Base-by-base conservation (phyloP, 2,113 vertebrate genomes). In the Pygoscelis antarcticus region DNA sequence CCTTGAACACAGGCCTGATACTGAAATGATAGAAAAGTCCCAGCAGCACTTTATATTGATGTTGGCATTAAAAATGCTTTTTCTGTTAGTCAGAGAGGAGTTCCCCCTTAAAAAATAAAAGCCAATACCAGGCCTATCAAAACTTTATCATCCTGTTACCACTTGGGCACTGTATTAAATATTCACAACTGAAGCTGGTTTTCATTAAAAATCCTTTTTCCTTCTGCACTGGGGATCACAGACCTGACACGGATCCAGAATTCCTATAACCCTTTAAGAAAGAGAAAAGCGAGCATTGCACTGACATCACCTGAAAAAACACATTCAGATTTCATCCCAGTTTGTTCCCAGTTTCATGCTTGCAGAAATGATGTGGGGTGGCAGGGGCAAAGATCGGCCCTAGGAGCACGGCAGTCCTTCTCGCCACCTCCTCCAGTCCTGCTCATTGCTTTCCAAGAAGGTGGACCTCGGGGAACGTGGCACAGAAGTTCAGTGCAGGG, bases 51-150 rank as follows among this genome's bases (percentile, higher is more conserved):
- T 97, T 96, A 95, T 96, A 97, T 96, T 97, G 94, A 96, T 96
- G 94, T 96, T 95, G 96, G 93, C 95, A 97, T 96, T 96, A 96
- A 95, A 97, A 97, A 95, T 79, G 89, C 93, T 97, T 97, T 97
- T 96, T 97, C 94, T 44, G 58, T 96, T 89, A 81, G 57, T 42
- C 66, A 93, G 93, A 94, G 89, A 96, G 89, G 94, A 96, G 93
- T 96, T 94, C 52, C 89, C 70, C 91, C 91, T 96, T 95, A 96
- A 97, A 96, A 97, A 96, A 97, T 95, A 94, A 96, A 95, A 97
- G 93, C 89, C 82, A 94, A 92, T 95, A 96, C 78, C 88, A 91
- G 87, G 49, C 81, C 92, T 96, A 97, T 97, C 95, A 96, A 96
- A 94, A 96, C 88, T 93, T 96, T 97, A 96, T 97, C 93, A 96